These are phyloP conservation scores for Anagrus nilaparvatae DNA, from an alignment of 1,140 invertebrate genomes.

Conservation along the genomic window DNA sequence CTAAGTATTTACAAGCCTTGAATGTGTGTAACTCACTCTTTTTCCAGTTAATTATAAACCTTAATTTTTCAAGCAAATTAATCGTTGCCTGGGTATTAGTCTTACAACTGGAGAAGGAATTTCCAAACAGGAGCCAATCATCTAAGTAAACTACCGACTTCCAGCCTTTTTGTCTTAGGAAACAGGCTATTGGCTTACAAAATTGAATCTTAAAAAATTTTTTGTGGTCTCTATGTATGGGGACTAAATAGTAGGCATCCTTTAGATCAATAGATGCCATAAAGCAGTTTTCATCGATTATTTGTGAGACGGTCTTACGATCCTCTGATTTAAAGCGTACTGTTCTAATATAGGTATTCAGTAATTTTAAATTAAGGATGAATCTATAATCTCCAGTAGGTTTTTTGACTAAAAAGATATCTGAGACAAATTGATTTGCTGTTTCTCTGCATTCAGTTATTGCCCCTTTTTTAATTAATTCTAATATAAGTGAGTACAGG, in stretches of 20 bases:
- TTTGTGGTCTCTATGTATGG: conserved; percentile 1
- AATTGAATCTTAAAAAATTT: conserved; percentile 17
- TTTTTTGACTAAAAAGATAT: conserved; percentile 22
- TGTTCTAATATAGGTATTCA: conserved; percentile 21
- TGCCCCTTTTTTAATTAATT: conserved; percentile 2
- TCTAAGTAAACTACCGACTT: conserved; percentile 22
- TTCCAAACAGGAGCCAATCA: conserved; percentile 21
- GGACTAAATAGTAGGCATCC: conserved; percentile 16
- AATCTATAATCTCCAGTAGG: conserved; percentile 20
- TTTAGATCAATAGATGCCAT: conserved; percentile 16
- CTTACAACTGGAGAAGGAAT: conserved; percentile 1
- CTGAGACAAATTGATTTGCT: conserved; percentile 23
- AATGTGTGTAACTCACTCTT: not conserved
- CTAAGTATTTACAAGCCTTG: not conserved
- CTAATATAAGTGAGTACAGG: not conserved
- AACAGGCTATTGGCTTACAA: conserved; percentile 17
- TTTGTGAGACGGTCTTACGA: conserved; percentile 16
- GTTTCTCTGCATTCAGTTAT: conserved; percentile 1
- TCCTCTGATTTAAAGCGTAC: conserved; percentile 29
- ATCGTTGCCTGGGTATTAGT: conserved; percentile 1
- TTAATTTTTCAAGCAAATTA: not conserved
- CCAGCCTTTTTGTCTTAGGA: conserved; percentile 11
- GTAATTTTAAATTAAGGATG: conserved; percentile 23
- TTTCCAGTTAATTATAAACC: conserved; percentile 10
- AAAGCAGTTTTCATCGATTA: conserved; percentile 16